These are phyloP conservation scores for Brachionichthys hirsutus DNA, from an alignment of 2,113 vertebrate genomes.

Conservation along the genomic window DNA sequence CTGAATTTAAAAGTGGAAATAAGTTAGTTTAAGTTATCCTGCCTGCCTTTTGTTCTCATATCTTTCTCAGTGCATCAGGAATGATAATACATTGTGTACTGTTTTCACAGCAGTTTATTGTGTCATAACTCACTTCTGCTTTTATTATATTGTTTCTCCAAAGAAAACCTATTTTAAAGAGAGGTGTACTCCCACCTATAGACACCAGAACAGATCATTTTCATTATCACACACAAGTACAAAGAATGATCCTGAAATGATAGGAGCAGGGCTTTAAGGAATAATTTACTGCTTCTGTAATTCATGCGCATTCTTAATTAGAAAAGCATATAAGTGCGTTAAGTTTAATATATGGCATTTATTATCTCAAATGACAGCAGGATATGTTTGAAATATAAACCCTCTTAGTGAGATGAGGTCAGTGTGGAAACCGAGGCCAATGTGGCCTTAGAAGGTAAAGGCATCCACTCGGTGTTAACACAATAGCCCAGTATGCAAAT, in stretches of 20 bases:
- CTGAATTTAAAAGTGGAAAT: constrained; percentile 26
- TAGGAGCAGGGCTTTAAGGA: background rate
- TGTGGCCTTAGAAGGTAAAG: constrained; percentile 13
- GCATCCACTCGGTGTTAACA: constrained; percentile 49
- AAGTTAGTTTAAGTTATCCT: constrained; percentile 26
- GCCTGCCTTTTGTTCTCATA: constrained; percentile 11
- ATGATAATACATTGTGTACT: constrained; percentile 25
- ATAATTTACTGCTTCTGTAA: constrained; percentile 5
- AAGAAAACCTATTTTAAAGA: constrained; percentile 28
- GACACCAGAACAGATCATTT: background rate
- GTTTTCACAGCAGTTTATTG: constrained; percentile 31
- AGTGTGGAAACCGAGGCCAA: constrained; percentile 39
- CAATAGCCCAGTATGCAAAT: constrained; percentile 6
- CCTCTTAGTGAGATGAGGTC: constrained; percentile 34
- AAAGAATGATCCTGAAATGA: constrained; percentile 8
- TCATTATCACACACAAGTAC: constrained; percentile 15
- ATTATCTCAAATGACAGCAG: background rate
- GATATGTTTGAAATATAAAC: constrained; percentile 27
- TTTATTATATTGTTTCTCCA: constrained; percentile 28
- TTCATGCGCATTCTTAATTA: background rate
- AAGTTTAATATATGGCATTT: constrained; percentile 24
- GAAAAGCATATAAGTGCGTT: constrained; percentile 44
- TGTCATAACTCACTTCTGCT: constrained; percentile 34
- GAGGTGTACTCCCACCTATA: background rate
- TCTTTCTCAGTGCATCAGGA: constrained; percentile 15